A percentile compares a stretch with the other conserved stretches of the same genome.
phyloP scores from a whole-genome alignment of 2,113 vertebrate genomes.

The Isurus oxyrinchus region DNA sequence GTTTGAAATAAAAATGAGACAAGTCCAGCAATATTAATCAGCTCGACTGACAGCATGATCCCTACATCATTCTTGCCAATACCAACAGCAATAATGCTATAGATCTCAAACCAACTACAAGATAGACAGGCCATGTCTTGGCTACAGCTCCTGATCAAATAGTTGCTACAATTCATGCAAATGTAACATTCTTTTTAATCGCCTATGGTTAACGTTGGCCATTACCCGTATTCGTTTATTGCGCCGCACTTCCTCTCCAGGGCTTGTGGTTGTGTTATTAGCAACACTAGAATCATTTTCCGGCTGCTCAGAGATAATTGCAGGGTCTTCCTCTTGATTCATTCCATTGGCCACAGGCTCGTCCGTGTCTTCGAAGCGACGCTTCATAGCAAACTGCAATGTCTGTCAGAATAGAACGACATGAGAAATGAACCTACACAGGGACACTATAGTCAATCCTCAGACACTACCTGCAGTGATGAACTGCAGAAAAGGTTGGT shows the following conservation, averaged over 20 bases:
- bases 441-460: neutral
- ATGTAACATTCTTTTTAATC: neutral
- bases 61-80: neutral
- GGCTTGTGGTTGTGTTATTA: slow-evolving; percentile 63
- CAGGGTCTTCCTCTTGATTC: slow-evolving; percentile 2
- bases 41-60: neutral
- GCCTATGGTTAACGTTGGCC: neutral
- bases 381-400: neutral
- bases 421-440: neutral
- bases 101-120: slow-evolving; percentile 9
- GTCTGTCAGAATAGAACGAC: neutral
- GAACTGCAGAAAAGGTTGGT: neutral
- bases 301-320: slow-evolving; percentile 48
- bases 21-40: neutral
- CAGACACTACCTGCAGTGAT: neutral
- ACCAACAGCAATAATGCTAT: slow-evolving; percentile 20
- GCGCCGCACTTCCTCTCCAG: slow-evolving; percentile 81
- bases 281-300: slow-evolving; percentile 62
- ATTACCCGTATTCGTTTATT: slow-evolving; percentile 86
- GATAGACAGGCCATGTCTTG: neutral
- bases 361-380: neutral
- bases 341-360: slow-evolving; percentile 28
- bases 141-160: neutral
- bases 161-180: neutral
- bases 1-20: neutral